A percentile compares a stretch with the other conserved stretches of the same genome.
phyloP scores from a whole-genome alignment of 2,888 invertebrate genomes.

The Macaria liturata region DNA sequence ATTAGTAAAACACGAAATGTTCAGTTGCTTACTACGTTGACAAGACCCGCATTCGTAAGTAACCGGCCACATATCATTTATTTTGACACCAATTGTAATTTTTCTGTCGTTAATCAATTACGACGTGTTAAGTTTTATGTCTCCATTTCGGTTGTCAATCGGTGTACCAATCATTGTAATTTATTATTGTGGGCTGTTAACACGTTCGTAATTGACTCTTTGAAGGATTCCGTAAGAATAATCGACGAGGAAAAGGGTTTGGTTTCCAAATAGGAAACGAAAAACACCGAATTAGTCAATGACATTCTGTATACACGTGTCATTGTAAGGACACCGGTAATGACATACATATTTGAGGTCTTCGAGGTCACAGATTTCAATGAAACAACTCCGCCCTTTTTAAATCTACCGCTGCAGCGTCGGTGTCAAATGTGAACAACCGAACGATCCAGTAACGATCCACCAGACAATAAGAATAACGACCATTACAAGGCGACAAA shows the following conservation, averaged over 20 bases:
- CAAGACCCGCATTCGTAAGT: conserved; percentile 71
- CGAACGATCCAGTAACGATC: conserved; percentile 51
- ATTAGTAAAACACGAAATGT: conserved; percentile 59
- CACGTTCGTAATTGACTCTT: conserved; percentile 5
- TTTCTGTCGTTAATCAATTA: conserved; percentile 70
- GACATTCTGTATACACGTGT: conserved; percentile 34
- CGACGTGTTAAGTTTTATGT: conserved; percentile 65
- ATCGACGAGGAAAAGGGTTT: conserved; percentile 13
- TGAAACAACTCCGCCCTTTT: conserved; percentile 72
- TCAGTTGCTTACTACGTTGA: conserved; percentile 47
- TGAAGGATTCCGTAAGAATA: conserved; percentile 14
- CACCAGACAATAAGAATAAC: conserved; percentile 69
- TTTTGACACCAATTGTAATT: conserved; percentile 67
- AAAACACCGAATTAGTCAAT: conserved; percentile 27
- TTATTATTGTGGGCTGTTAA: conserved; percentile 15
- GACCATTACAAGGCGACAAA: conserved; percentile 81
- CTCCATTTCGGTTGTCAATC: conserved; percentile 50
- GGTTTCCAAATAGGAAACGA: conserved; percentile 22
- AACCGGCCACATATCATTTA: conserved; percentile 76
- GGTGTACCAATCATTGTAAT: conserved; percentile 21
- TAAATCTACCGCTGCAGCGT: conserved; percentile 59
- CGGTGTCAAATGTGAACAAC: conserved; percentile 53
- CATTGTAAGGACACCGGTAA: conserved; percentile 34
- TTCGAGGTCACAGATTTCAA: conserved; percentile 52
- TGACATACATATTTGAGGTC: conserved; percentile 39